Base-by-base conservation (phyloP, 2,888 invertebrate species). In the Metalampra italica region DNA sequence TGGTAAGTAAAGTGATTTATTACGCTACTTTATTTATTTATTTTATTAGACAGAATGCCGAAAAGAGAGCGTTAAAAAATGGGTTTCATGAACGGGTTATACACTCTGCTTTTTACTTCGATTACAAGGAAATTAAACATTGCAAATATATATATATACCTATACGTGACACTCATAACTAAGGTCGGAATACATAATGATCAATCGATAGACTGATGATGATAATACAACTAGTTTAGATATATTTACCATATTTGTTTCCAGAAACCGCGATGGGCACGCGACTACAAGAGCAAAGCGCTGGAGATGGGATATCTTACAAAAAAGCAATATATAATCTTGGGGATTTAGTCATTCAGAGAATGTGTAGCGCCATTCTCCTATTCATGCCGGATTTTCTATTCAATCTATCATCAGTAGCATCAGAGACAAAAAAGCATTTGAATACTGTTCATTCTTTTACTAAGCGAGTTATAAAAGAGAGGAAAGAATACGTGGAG, bases 241-340 rank as follows among this genome's bases (percentile, higher is more conserved):
- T 22, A 7, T n/a, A n/a, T n/a, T n/a, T n/a, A n/a, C n/a, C n/a
- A 34, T 4, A 34, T 34, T 4, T 12, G 7, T 14, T 46, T 52
- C 15, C 37, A 52, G 51, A 52, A 43, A 52, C 51, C n/a, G 48
- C 51, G 7, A 52, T 52, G 51, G 95, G 95, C 1, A 90, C 91
- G 1, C 86, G 90, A 52, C 76, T 94, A 11, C 80, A 86, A 42
- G 78, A 84, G 30, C 82, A 90, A 50, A 69, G 78, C 9, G 66
- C 72, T 7, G 55, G 60, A 2, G 59, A 57, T 34, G 87, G 90
- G 5, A 80, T 78, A 22, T 82, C 82, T 40, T 94, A 94, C 64
- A 91, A 92, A 40, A 64, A 86, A 9, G 88, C 92, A 29, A 89
- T 94, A 43, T 78, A 90, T 46, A 66, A 76, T 1, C 60, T 91